Conservation (phyloP, 1,140 invertebrate species). For the Aphis craccivora region DNA sequence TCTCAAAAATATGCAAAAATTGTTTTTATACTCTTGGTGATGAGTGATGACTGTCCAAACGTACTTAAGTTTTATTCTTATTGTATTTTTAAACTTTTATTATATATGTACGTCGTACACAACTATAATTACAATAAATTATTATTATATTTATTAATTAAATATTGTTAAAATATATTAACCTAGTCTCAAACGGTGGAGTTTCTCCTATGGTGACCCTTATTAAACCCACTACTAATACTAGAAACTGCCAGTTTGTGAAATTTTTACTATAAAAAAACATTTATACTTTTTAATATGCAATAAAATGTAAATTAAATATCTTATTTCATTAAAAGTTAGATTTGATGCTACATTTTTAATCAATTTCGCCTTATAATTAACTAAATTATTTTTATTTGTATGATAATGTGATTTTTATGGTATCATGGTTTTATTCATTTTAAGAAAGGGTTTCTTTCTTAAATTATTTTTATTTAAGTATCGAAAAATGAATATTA, state of each 20-base stretch:
- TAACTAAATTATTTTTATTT: conserved; percentile 28
- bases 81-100: not conserved
- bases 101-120: not conserved
- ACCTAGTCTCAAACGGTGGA: not conserved
- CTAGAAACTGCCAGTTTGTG: not conserved
- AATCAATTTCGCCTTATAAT: not conserved
- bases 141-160: not conserved
- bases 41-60: not conserved
- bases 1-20: not conserved
- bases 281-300: not conserved
- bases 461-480: not conserved
- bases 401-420: conserved; percentile 1
- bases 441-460: conserved; percentile 26
- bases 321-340: not conserved
- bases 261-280: not conserved
- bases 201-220: not conserved
- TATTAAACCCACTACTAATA: not conserved
- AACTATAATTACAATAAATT: not conserved
- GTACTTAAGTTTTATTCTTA: not conserved
- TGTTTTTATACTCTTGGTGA: not conserved
- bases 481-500: not conserved
- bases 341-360: not conserved
- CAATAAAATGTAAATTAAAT: not conserved
- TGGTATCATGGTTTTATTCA: not conserved
- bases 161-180: not conserved